Conservation (phyloP, 2,113 vertebrate genomes). For the Helogale parvula region DNA sequence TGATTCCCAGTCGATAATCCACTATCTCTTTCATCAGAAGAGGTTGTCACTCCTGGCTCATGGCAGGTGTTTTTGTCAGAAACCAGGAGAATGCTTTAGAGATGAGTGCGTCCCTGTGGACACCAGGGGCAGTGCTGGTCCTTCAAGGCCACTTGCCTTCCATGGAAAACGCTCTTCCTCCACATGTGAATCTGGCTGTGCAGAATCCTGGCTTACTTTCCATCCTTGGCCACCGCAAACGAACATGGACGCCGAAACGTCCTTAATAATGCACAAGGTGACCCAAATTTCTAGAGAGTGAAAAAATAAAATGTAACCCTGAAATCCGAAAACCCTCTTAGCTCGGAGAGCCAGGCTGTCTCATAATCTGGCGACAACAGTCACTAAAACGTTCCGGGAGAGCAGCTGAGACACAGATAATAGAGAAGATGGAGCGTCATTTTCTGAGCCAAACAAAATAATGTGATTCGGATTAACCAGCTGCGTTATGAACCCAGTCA, state of each 20-base stretch:
- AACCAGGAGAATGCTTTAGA: background rate
- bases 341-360: background rate
- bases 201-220: background rate
- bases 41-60: background rate
- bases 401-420: background rate
- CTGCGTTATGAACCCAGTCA: background rate
- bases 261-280: background rate
- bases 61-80: background rate
- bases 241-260: background rate
- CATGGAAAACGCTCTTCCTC: rapidly evolving
- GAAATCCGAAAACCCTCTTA: background rate
- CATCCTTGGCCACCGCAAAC: background rate
- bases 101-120: rapidly evolving
- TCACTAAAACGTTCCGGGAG: background rate
- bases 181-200: rapidly evolving
- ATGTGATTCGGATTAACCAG: background rate
- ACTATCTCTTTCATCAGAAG: background rate
- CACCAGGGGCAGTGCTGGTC: background rate
- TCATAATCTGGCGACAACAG: background rate
- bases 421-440: background rate
- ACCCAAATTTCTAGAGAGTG: background rate
- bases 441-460: conserved; percentile 25
- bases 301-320: background rate
- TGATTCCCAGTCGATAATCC: background rate
- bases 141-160: background rate